phyloP scores from a whole-genome alignment of 2,113 vertebrate genomes.

The Ptychochromis oligacanthus region DNA sequence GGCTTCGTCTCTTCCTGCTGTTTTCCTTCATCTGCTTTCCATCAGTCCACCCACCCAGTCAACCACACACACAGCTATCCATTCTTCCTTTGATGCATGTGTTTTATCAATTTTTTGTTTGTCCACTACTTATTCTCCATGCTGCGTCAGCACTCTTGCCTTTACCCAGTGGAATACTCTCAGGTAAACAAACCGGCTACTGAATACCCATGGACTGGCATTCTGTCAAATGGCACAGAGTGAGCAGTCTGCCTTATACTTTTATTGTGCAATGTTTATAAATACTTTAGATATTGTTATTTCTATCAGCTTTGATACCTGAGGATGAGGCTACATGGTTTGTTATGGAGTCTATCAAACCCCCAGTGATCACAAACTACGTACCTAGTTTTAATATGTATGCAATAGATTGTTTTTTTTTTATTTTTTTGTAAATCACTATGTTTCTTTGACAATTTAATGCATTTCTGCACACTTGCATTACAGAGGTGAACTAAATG shows the following conservation, averaged over 20 bases:
- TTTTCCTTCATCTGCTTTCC: background rate
- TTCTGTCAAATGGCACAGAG: slow-evolving; percentile 20
- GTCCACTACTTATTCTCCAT: slow-evolving; percentile 74
- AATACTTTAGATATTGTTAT: background rate
- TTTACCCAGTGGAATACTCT: slow-evolving; percentile 79
- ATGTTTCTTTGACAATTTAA: no score
- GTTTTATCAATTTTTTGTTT: slow-evolving; percentile 76
- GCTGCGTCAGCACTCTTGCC: slow-evolving; percentile 79
- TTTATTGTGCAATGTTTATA: background rate
- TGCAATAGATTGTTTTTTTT: background rate
- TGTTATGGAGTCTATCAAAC: background rate
- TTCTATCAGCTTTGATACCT: background rate
- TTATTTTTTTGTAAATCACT: no score
- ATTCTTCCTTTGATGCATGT: slow-evolving; percentile 66
- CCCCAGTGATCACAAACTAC: background rate
- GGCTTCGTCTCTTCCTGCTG: background rate
- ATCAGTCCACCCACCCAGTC: background rate
- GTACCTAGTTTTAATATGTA: background rate
- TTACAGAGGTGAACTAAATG: no score
- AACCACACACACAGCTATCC: slow-evolving; percentile 14
- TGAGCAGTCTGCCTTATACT: background rate
- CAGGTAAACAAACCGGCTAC: slow-evolving; percentile 68
- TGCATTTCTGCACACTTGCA: no score
- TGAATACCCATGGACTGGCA: slow-evolving; percentile 25
- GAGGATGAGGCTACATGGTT: background rate